Evolutionary conservation across 1,140 invertebrate species (phyloP).

Genomic region (Babylonia areolata): DNA sequence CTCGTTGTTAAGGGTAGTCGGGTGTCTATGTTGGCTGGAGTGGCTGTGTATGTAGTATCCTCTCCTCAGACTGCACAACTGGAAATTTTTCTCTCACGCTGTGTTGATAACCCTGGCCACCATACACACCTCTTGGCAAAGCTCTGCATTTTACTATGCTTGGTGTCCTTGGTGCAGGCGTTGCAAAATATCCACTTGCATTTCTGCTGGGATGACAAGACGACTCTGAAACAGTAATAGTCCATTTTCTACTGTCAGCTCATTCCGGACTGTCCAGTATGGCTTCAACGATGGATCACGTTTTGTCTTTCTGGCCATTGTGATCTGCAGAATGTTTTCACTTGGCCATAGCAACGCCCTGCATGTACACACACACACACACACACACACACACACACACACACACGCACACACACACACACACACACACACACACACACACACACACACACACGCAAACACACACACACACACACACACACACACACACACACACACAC

Average conservation of each 20-base stretch:
- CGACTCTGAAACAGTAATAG: background rate
- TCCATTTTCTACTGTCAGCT: background rate
- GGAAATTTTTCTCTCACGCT: background rate
- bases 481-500: no score
- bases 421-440: no score
- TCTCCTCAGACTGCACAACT: background rate
- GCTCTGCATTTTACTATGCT: background rate
- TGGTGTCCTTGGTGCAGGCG: background rate
- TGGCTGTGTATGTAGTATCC: background rate
- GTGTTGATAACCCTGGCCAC: background rate
- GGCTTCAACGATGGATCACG: background rate
- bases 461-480: no score
- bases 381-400: no score
- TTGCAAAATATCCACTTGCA: background rate
- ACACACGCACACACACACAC: no score
- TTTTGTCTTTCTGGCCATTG: background rate
- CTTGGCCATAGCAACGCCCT: no score
- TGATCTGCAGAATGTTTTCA: background rate
- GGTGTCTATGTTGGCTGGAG: background rate
- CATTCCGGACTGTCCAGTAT: background rate
- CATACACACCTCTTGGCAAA: background rate
- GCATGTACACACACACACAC: no score
- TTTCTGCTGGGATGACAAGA: background rate
- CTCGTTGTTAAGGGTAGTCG: background rate
- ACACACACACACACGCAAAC: no score